These are phyloP conservation scores for Geococcyx californianus DNA, from an alignment of 2,113 vertebrate genomes.

Conservation along the genomic window DNA sequence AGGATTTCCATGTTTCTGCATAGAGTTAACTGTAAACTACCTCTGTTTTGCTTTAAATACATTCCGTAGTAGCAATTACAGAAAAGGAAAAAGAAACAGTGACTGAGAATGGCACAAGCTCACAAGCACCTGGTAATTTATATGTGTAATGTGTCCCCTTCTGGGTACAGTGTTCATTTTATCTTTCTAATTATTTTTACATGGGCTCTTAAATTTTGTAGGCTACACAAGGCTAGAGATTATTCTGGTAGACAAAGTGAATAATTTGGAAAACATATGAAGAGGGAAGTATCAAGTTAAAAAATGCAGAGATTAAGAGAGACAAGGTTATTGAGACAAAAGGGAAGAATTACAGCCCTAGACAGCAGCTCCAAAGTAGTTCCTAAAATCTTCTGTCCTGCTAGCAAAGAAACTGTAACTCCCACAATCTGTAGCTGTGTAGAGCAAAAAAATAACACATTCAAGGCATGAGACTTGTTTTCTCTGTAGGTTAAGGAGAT, in stretches of 20 bases:
- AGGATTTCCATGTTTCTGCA: background rate
- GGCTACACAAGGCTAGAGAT: background rate
- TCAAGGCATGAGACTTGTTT: background rate
- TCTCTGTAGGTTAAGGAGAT: background rate
- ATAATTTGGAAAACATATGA: constrained; percentile 31
- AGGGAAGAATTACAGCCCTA: background rate
- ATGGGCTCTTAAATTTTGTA: background rate
- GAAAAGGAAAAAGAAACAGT: background rate
- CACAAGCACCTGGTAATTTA: background rate
- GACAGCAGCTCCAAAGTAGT: background rate
- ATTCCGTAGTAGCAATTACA: background rate
- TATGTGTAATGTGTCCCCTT: background rate
- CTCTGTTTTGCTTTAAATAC: background rate
- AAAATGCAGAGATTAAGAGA: constrained; percentile 13
- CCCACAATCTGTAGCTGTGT: background rate
- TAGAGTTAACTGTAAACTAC: background rate
- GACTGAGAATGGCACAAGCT: background rate
- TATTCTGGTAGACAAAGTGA: constrained; percentile 1
- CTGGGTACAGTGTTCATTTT: background rate
- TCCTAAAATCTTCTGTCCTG: background rate
- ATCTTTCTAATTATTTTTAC: constrained; percentile 49
- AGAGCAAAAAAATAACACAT: background rate
- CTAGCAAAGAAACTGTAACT: background rate
- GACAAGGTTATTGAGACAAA: constrained; percentile 5
- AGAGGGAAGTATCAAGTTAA: background rate